Evolutionary conservation across 2,113 vertebrate genomes (phyloP).

Genomic region (Sapayoa aenigma): DNA sequence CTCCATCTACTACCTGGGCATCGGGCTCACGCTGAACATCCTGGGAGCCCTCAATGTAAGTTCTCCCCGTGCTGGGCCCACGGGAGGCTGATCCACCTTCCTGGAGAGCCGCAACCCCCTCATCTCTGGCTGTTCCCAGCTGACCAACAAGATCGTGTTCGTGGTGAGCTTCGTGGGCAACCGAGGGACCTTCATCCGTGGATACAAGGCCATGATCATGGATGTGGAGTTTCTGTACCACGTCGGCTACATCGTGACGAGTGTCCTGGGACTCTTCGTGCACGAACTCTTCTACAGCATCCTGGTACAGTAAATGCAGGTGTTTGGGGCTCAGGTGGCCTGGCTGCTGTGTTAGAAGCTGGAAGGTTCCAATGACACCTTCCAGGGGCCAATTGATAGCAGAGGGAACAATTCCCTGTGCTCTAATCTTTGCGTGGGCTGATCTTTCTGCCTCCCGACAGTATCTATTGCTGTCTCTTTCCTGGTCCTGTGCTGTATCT

Average conservation of each 20-base stretch:
- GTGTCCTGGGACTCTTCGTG: slow-evolving; percentile 90
- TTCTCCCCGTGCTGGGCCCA: rapidly evolving
- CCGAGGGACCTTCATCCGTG: slow-evolving; percentile 94
- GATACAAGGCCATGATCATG: slow-evolving; percentile 97
- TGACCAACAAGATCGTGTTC: slow-evolving; percentile 95
- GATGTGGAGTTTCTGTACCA: slow-evolving; percentile 97
- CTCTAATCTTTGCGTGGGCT: not conserved
- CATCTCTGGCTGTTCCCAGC: slow-evolving; percentile 66
- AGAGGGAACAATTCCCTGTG: not conserved
- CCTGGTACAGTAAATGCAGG: slow-evolving; percentile 73
- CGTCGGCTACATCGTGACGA: slow-evolving; percentile 91
- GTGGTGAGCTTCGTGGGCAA: slow-evolving; percentile 98
- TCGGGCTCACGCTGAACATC: slow-evolving; percentile 89
- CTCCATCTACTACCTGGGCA: slow-evolving; percentile 93
- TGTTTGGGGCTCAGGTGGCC: not conserved
- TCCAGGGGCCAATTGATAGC: not conserved
- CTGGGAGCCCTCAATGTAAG: slow-evolving; percentile 87
- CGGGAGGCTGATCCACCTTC: rapidly evolving
- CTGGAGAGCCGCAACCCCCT: not conserved
- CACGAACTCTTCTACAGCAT: slow-evolving; percentile 98
- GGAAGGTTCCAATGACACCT: not conserved
- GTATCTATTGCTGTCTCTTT: not conserved
- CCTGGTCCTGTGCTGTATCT: not conserved
- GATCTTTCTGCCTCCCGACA: not conserved
- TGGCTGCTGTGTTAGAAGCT: not conserved